A percentile compares a stretch with the other conserved stretches of the same genome.
Conservation (phyloP, 2,113 vertebrate genomes). For the Peromyscus polionotus region DNA sequence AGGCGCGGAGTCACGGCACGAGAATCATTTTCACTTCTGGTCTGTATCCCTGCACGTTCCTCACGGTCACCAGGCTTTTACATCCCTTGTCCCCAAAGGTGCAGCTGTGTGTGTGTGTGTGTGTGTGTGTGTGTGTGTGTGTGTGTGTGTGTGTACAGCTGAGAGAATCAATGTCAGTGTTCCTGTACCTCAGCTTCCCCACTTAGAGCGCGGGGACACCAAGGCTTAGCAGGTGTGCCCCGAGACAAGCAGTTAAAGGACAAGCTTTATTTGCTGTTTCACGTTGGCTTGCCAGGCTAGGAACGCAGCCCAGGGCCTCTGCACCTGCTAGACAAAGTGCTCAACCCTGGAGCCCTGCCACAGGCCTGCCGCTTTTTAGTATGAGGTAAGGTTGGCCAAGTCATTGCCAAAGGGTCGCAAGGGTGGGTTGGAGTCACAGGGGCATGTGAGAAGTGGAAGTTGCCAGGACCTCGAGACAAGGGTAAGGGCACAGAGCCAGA, state of each 20-base stretch:
- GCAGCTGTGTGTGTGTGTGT: neutral
- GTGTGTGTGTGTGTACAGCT: no score
- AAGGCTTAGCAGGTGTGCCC: neutral
- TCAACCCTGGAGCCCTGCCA: neutral
- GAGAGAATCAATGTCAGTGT: neutral
- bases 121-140: no score
- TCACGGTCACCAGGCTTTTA: neutral
- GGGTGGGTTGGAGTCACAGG: neutral
- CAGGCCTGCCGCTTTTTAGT: no score
- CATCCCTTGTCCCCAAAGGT: neutral
- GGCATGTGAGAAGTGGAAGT: neutral
- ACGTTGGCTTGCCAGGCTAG: neutral
- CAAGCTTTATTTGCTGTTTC: neutral
- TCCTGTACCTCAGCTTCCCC: neutral
- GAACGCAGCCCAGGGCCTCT: neutral
- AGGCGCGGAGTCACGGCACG: rapidly evolving
- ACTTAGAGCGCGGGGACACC: neutral
- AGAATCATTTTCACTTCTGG: no score
- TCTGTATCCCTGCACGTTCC: neutral
- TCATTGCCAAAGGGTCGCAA: neutral
- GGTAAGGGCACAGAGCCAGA: neutral
- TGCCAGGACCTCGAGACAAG: neutral
- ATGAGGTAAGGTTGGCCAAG: neutral
- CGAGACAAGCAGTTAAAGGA: neutral
- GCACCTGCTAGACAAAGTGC: neutral